A percentile compares a stretch with the other conserved stretches of the same genome.
Conservation (phyloP, 2,797 vertebrate species). For the Premnoplex brunnescens region DNA sequence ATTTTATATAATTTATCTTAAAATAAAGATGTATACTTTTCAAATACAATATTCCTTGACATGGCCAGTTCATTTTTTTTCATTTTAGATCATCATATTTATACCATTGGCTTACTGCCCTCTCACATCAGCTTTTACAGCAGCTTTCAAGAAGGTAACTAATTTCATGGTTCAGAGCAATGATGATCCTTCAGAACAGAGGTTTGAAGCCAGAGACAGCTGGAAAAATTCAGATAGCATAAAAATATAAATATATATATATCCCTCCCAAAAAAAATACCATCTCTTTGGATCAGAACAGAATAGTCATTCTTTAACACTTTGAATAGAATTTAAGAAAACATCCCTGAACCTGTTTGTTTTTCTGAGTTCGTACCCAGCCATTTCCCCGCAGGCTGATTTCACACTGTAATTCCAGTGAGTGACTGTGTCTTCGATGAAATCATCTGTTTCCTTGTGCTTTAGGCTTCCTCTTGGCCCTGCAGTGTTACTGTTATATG, state of each 20-base stretch:
- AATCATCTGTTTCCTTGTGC: conserved; percentile 27
- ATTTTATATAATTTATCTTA: conserved; percentile 25
- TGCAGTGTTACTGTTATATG: conserved; percentile 9
- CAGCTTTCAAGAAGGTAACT: conserved; percentile 32
- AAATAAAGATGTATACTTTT: conserved; percentile 52
- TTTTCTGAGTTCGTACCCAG: neutral
- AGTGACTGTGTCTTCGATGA: neutral
- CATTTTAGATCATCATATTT: conserved; percentile 21
- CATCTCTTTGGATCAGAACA: neutral
- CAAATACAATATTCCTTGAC: conserved; percentile 51
- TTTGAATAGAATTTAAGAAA: conserved; percentile 20
- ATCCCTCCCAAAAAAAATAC: conserved; percentile 47
- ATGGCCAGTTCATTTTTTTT: neutral
- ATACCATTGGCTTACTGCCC: neutral
- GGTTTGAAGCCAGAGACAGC: conserved; percentile 17
- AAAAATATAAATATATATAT: conserved; percentile 49
- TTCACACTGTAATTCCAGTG: conserved; percentile 21
- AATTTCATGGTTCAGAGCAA: conserved; percentile 38
- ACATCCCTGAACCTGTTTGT: conserved; percentile 26
- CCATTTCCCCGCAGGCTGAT: neutral
- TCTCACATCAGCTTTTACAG: conserved; percentile 46
- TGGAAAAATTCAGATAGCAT: conserved; percentile 1
- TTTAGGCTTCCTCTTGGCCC: conserved; percentile 27
- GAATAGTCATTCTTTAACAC: conserved; percentile 15
- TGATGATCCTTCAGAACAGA: conserved; percentile 23